Evolutionary conservation across 2,888 invertebrate species (phyloP).

Genomic region (Mactromeris polynyma): DNA sequence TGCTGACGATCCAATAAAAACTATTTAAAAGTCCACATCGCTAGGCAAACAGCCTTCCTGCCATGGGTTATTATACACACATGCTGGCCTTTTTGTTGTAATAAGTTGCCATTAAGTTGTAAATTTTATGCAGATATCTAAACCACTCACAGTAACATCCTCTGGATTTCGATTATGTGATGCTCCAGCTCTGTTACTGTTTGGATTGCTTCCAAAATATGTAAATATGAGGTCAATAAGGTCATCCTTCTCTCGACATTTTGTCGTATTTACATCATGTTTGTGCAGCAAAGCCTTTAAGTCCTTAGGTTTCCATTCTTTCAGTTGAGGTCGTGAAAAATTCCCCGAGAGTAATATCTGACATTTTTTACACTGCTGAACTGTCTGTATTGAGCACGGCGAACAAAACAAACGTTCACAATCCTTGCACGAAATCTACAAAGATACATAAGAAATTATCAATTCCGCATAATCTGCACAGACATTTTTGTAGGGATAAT

Average conservation of each 20-base stretch:
- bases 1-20: no score
- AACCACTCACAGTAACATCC: background rate
- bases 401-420: constrained; percentile 82
- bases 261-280: constrained; percentile 80
- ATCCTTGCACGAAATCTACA: constrained; percentile 83
- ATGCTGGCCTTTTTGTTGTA: no score
- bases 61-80: no score
- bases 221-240: constrained; percentile 83
- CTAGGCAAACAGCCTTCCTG: no score
- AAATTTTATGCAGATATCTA: no score
- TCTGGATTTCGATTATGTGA: background rate
- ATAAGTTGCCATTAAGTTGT: no score
- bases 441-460: constrained; percentile 31
- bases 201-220: constrained; percentile 67
- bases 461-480: no score
- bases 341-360: constrained; percentile 79
- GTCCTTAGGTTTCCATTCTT: constrained; percentile 83
- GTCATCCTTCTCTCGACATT: constrained; percentile 86
- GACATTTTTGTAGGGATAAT: no score
- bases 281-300: constrained; percentile 82
- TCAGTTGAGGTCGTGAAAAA: constrained; percentile 81
- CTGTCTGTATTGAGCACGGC: constrained; percentile 73
- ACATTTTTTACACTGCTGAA: constrained; percentile 82
- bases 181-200: background rate
- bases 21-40: no score